These are phyloP conservation scores for Dione juno DNA, from an alignment of 2,888 invertebrate genomes.

Conservation along the genomic window DNA sequence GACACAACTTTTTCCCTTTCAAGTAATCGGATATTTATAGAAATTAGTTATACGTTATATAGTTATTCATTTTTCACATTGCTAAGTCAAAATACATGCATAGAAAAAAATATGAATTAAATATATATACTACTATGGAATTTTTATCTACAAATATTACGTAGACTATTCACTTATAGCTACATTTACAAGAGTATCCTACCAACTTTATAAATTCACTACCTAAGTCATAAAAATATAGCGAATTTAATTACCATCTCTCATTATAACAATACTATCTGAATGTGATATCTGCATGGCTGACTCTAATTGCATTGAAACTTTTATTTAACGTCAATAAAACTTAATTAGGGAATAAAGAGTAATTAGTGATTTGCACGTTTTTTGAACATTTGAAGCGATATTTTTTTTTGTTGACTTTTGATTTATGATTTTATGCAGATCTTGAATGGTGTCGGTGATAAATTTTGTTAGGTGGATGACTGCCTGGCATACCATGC, in stretches of 20 bases:
- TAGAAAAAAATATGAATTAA: too few relatives aligned
- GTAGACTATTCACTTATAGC: too few relatives aligned
- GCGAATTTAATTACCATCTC: slow-evolving; percentile 62
- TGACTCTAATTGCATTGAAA: slow-evolving; percentile 65
- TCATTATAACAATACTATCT: slow-evolving; percentile 57
- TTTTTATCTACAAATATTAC: too few relatives aligned
- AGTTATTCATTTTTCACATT: too few relatives aligned
- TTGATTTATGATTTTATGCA: slow-evolving; percentile 58
- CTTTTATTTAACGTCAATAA: slow-evolving; percentile 56
- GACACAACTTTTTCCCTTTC: too few relatives aligned
- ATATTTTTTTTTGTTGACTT: slow-evolving; percentile 52
- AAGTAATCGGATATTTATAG: too few relatives aligned
- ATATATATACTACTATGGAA: too few relatives aligned
- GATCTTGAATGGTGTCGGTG: slow-evolving; percentile 55
- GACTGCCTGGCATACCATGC: slow-evolving; percentile 49
- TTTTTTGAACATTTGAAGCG: slow-evolving; percentile 46
- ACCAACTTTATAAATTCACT: background rate
- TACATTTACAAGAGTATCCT: background rate
- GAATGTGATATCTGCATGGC: slow-evolving; percentile 56
- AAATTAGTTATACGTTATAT: too few relatives aligned
- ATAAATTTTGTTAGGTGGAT: slow-evolving; percentile 54
- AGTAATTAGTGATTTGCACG: slow-evolving; percentile 64
- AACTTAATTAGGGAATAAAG: slow-evolving; percentile 56
- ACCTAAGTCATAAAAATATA: slow-evolving; percentile 45
- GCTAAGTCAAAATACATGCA: too few relatives aligned